Evolutionary conservation across 2,113 vertebrate species (phyloP), one percentile per base, ranked within the genome.

Genomic region (Catagonus wagneri): DNA sequence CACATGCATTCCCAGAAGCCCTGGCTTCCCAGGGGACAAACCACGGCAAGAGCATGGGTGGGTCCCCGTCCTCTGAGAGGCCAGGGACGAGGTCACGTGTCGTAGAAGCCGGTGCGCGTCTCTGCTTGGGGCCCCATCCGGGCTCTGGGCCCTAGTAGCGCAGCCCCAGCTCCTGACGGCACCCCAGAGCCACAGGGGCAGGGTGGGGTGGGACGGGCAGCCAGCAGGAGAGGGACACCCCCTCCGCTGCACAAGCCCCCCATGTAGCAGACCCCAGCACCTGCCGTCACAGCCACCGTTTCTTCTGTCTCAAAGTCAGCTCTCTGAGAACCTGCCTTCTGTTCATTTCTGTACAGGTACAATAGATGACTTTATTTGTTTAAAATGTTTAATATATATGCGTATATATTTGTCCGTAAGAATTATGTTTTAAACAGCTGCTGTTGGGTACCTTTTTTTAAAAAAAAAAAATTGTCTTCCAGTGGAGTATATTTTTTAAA

Each of bases 301-400:
- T 97, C 95, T 95, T 97, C 39, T 93, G 78, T 97, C 97, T 97
- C 95, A 91, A 98, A 86, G 97, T 78, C 88, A 95, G 34, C 95
- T 87, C 34, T n/a, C 72, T 72, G 32, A 6, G 71, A 90, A 23
- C 69, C 61, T 66, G 71, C 23, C 78, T 95, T 86, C 93, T 85
- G 50, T 96, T 98, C 96, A 50, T 97, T 98, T 98, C 97, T 98
- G 97, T 98, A 97, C 98, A 98, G 98, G 98, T 99, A 99, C 99
- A 99, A 97, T 96, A 96, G 96, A 98, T 98, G 98, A 98, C 96
- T 98, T 98, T 98, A 98, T 98, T 98, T 98, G 98, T 98, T 98
- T 98, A 98, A 98, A 98, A 98, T 98, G 98, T 98, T 96, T 99
- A 98, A 98, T 99, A 98, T 99, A 98, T 98, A 98, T 36, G 66